Evolutionary conservation across 2,113 vertebrate species (phyloP).

Genomic region (Mustelus asterias): DNA sequence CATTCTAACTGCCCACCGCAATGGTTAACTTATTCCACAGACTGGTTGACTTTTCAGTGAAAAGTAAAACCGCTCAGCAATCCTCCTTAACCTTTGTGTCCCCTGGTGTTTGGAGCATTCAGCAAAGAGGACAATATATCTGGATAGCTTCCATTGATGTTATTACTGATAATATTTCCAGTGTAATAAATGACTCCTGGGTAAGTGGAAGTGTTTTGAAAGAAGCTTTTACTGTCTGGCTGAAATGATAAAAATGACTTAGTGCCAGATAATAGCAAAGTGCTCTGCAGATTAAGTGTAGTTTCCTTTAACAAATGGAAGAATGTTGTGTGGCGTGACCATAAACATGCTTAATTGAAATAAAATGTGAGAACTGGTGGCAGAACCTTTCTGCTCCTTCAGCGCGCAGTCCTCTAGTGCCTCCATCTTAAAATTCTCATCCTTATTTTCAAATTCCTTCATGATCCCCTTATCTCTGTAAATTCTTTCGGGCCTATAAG

Average conservation of each 20-base stretch:
- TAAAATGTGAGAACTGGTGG: neutral
- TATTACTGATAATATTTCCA: neutral
- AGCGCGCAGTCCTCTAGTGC: neutral
- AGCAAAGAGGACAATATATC: neutral
- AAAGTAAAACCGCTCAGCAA: neutral
- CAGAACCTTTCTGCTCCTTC: neutral
- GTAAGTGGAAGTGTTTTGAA: neutral
- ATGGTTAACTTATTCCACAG: neutral
- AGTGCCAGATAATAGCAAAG: neutral
- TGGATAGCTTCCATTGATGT: neutral
- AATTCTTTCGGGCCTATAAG: neutral
- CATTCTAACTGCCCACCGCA: neutral
- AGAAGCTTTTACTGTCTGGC: neutral
- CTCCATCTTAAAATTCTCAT: neutral
- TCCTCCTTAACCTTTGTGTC: neutral
- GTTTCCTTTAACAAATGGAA: neutral
- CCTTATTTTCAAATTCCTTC: neutral
- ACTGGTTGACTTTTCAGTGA: neutral
- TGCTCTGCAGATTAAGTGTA: neutral
- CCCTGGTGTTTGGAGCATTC: neutral
- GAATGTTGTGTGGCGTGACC: neutral
- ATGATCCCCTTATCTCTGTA: neutral
- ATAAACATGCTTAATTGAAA: neutral
- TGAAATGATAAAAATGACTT: slow-evolving; percentile 15
- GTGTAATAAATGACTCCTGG: neutral